Percentiles rank a stretch among this genome's conserved stretches.
phyloP scores from a whole-genome alignment of 1,140 invertebrate genomes.

The Drosophila aff. region DNA sequence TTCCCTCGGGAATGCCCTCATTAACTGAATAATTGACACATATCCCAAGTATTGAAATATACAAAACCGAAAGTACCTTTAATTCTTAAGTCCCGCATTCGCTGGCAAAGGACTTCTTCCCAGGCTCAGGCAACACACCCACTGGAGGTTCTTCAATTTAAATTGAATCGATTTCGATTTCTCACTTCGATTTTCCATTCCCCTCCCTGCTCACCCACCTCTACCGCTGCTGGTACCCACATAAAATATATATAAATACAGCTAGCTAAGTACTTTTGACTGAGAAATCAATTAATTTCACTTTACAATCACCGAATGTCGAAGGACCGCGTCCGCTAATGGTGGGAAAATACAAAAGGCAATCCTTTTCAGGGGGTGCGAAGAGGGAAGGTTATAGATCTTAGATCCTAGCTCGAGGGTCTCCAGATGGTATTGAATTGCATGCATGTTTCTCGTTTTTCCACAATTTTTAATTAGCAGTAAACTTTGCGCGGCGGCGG shows the following conservation, averaged over 20 bases:
- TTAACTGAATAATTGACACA: conserved; percentile 31
- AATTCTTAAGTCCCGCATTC: conserved; percentile 41
- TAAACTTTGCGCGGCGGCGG: conserved; percentile 70
- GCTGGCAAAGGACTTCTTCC: conserved; percentile 37
- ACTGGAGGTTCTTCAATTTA: conserved; percentile 72
- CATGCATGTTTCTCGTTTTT: conserved; percentile 79
- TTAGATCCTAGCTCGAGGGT: conserved; percentile 18
- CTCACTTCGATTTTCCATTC: conserved; percentile 6
- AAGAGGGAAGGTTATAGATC: conserved; percentile 50
- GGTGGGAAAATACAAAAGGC: conserved; percentile 65
- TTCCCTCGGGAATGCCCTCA: conserved; percentile 26
- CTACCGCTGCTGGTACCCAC: conserved; percentile 55
- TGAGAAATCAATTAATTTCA: conserved; percentile 79
- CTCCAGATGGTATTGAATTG: conserved; percentile 66
- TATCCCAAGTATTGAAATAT: conserved; percentile 8
- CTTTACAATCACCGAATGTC: conserved; percentile 71
- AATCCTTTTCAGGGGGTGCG: conserved; percentile 62
- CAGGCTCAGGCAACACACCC: conserved; percentile 58
- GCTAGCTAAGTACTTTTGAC: conserved; percentile 46
- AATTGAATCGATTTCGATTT: conserved; percentile 67
- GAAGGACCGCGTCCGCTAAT: conserved; percentile 18
- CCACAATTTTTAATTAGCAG: conserved; percentile 82
- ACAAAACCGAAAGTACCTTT: conserved; percentile 30
- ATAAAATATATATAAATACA: conserved; percentile 35
- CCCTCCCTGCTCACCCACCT: not conserved